Base-by-base conservation (phyloP, 2,797 vertebrate genomes). In the Carduelis carduelis region DNA sequence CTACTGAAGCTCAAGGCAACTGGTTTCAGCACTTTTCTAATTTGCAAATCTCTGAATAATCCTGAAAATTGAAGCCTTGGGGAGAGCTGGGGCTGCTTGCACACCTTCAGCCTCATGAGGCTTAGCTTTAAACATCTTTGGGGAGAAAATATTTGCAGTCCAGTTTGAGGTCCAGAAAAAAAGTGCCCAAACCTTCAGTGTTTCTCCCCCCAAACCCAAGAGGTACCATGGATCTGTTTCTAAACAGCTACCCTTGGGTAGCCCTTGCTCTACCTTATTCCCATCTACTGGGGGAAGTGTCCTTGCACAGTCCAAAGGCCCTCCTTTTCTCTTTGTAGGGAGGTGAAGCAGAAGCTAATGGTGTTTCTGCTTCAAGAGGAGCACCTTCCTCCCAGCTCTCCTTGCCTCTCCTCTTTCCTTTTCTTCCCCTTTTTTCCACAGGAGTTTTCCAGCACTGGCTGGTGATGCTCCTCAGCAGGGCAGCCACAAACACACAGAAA, bases 401-500 rank as follows among this genome's bases (percentile, higher is more conserved):
- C 41, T 53, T 0, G 0, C 34, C 13, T 68, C 16, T 61, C 13
- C 39, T 49, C 11, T 49, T 49, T 57, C 23, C 26, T 21, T 21
- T 81, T 59, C 34, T 52, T 24, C 11, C 9, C 2, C 6, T 10
- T 79, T 72, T 30, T 52, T 13, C 53, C 55, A 50, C 1, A 5
- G 16, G 53, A 74, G 27, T 20, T 52, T 93, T 71, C 56, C 76
- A 75, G 65, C 37, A 39, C 2, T 1, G 19, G 39, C 28, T 32
- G 35, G 23, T 17, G 50, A 87, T 43, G 49, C 8, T 32, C 4
- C 64, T 70, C 56, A 5, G 0, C 69, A 57, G 50, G 30, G 27
- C 23, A 56, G 56, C 35, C 8, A 2, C 27, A 22, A 70, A 60
- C 6, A 1, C 0, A 0, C 14, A n/a, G 63, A 22, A 53, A 77